Percentiles rank a stretch among this genome's conserved stretches.
phyloP scores from a whole-genome alignment of 2,113 vertebrate genomes.

The Xenopus laevis region DNA sequence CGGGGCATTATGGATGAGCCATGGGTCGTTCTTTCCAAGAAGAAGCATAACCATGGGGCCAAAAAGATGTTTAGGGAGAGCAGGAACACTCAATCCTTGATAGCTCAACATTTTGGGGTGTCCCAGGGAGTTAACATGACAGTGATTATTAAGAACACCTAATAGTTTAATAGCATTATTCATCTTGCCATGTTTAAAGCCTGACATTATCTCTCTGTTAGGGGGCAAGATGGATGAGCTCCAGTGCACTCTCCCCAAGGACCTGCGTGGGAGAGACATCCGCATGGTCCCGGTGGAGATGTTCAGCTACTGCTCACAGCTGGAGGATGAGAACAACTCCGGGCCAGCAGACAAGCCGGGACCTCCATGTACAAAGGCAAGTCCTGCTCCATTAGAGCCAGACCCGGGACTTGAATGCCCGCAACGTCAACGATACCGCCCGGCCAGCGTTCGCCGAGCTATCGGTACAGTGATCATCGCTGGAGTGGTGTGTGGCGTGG shows the following conservation, averaged over 20 bases:
- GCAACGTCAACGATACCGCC: conserved; percentile 80
- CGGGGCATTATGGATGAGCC: too few species aligned
- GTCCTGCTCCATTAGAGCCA: conserved; percentile 60
- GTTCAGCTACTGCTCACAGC: conserved; percentile 96
- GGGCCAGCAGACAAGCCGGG: conserved; percentile 67
- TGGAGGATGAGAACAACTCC: conserved; percentile 84
- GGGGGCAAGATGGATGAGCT: conserved; percentile 93
- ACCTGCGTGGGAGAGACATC: conserved; percentile 93
- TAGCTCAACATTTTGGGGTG: too few species aligned
- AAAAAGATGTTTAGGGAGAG: too few species aligned
- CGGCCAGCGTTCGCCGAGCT: conserved; percentile 87
- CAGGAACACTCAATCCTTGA: too few species aligned
- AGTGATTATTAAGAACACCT: too few species aligned
- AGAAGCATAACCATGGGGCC: too few species aligned
- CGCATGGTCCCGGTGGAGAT: conserved; percentile 92
- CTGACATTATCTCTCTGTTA: conserved; percentile 49
- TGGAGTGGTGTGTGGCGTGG: conserved; percentile 91
- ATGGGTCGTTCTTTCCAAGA: too few species aligned
- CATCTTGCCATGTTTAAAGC: too few species aligned
- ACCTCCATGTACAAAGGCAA: conserved; percentile 79
- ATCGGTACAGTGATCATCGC: conserved; percentile 96
- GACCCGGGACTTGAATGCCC: conserved; percentile 67
- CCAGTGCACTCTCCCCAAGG: conserved; percentile 92
- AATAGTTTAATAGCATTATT: too few species aligned
- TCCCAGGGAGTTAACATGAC: too few species aligned